Percentiles rank a stretch among this genome's conserved stretches.
Evolutionary conservation across 1,140 invertebrate species (phyloP).

Genomic region (Pseudomyrmex pallidus): DNA sequence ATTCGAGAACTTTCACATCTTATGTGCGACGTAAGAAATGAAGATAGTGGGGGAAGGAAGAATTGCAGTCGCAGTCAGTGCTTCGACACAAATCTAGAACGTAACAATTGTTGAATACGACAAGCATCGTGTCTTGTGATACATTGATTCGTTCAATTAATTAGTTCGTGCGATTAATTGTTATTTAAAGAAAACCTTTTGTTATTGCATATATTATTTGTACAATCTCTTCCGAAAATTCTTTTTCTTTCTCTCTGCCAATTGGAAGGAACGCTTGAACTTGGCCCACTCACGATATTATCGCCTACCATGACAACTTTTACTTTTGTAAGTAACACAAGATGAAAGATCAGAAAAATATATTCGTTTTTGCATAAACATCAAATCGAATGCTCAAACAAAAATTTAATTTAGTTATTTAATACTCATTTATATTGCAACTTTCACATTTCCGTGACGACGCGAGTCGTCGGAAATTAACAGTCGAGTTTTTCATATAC

Average conservation of each 20-base stretch:
- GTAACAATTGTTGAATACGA: neutral
- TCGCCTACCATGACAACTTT: slow-evolving; percentile 40
- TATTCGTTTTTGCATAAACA: neutral
- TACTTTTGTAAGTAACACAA: slow-evolving; percentile 54
- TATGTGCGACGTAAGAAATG: neutral
- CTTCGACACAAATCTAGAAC: neutral
- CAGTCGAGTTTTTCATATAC: too few species aligned
- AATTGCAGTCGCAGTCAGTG: slow-evolving; percentile 16
- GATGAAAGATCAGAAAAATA: neutral
- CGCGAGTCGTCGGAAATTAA: too few species aligned
- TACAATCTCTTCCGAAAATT: neutral
- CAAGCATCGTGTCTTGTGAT: neutral
- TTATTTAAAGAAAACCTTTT: slow-evolving; percentile 1
- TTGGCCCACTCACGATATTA: neutral
- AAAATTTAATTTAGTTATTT: neutral
- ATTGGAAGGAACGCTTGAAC: neutral
- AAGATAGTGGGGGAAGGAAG: slow-evolving; percentile 16
- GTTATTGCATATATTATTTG: neutral
- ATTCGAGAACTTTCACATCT: slow-evolving; percentile 63
- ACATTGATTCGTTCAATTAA: neutral
- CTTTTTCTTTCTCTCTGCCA: neutral
- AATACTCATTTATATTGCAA: neutral
- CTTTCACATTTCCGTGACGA: neutral
- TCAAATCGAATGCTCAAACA: neutral
- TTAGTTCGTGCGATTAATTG: neutral